Base-by-base conservation (phyloP, 2,888 invertebrate genomes). In the Reticulitermes lucifugus region DNA sequence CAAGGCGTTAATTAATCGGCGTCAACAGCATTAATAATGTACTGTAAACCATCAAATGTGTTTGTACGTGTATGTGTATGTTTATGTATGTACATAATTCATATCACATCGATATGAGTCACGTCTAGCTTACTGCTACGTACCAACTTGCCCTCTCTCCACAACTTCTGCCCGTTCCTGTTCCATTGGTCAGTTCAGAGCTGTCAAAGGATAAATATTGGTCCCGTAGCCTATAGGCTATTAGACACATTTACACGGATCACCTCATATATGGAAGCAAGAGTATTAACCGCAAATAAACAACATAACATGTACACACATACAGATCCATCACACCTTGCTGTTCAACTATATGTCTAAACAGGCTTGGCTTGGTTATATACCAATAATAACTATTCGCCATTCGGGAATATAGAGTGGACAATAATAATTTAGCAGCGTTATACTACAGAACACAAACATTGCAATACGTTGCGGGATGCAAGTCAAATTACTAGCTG, bases 181-280 rank as follows among this genome's bases (percentile, higher is more conserved):
- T 70, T 70, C 29, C 77, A 73, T 81, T 81, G 81, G 81, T 65
- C 81, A 81, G 65, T 81, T 81, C 81, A 81, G 59, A 85, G 85
- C 85, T 83, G 85, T 85, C 85, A 85, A 79, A 84, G 80, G 73
- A 83, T 83, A 85, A 85, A 84, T 85, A 85, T 83, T 83, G 85
- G 77, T 84, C 77, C 22, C 43, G 60, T 29, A n/a, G 80, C 59
- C 83, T 77, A 75, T 59, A 75, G 83, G 83, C 83, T 83, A 77
- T 83, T 83, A 83, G 77, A 41, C 41, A 77, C 83, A 41, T 83
- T 83, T 83, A 77, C 83, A 83, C 60, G 83, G 77, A 83, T 83
- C 73, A 73, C 71, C 43, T 83, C 83, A 75, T 60, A 77, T 83
- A 43, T 35, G 65, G 18, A 73, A 83, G 71, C 70, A 22, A 46